Evolutionary conservation across 2,113 vertebrate species (phyloP).

Genomic region (Tenebrosternarchus preto): DNA sequence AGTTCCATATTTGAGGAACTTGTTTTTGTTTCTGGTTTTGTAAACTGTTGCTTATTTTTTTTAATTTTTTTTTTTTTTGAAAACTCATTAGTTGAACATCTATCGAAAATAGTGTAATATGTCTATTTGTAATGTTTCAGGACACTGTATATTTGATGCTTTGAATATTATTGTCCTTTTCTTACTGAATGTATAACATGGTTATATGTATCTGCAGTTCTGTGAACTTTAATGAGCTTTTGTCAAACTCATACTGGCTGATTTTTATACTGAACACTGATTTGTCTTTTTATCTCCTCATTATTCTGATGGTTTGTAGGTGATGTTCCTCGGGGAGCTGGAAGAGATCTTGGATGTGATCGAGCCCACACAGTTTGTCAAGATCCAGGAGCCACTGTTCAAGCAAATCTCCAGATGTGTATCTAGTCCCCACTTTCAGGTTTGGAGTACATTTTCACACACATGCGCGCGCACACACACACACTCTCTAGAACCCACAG

Average conservation of each 20-base stretch:
- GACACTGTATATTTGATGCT: not conserved
- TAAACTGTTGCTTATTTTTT: not conserved
- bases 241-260: not conserved
- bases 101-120: not conserved
- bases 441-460: constrained; percentile 50
- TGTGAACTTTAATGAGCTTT: not conserved
- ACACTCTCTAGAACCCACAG: constrained; percentile 37
- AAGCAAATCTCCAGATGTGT: constrained; percentile 99
- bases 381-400: constrained; percentile 98
- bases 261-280: not conserved
- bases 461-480: not conserved
- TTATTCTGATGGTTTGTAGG: constrained; percentile 68
- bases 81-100: not conserved
- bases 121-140: not conserved
- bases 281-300: not conserved
- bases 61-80: not conserved
- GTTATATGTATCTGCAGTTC: not conserved
- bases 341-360: constrained; percentile 99
- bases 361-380: constrained; percentile 96
- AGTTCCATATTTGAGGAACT: too few relatives aligned
- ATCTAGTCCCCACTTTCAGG: constrained; percentile 99
- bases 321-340: constrained; percentile 98
- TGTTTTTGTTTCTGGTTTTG: not conserved
- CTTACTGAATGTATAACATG: not conserved
- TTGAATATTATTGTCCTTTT: not conserved